phyloP scores from a whole-genome alignment of 2,888 invertebrate genomes.

The Andricus quercusramuli region DNA sequence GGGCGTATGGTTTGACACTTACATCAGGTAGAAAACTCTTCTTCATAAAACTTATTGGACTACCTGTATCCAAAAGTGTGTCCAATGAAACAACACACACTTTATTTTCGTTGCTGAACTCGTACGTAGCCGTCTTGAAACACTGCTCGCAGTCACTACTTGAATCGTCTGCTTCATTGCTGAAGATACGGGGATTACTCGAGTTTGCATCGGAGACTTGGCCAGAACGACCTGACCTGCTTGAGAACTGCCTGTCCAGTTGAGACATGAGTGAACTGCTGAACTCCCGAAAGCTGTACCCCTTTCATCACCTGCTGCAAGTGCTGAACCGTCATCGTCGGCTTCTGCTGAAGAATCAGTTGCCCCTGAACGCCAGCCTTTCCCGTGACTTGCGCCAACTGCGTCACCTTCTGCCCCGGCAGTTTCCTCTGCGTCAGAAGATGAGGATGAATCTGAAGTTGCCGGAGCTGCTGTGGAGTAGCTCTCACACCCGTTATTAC shows the following conservation, averaged over 20 bases:
- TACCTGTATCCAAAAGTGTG: no score
- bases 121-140: no score
- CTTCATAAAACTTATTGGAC: no score
- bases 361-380: constrained; percentile 82
- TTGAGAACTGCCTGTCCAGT: constrained; percentile 80
- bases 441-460: constrained; percentile 83
- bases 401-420: constrained; percentile 83
- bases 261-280: constrained; percentile 76
- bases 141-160: constrained; percentile 73
- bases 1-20: no score
- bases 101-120: no score
- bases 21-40: no score
- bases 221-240: constrained; percentile 82
- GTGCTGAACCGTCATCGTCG: constrained; percentile 87
- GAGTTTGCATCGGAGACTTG: constrained; percentile 72
- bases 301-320: constrained; percentile 87
- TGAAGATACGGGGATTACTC: constrained; percentile 82
- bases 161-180: constrained; percentile 83
- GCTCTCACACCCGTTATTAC: constrained; percentile 79
- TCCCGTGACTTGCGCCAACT: constrained; percentile 80
- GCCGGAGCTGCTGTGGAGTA: constrained; percentile 84
- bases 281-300: constrained; percentile 78
- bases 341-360: constrained; percentile 86
- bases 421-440: constrained; percentile 81
- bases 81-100: no score